Conservation (phyloP, 2,888 invertebrate species). For the Phortica okadai region DNA sequence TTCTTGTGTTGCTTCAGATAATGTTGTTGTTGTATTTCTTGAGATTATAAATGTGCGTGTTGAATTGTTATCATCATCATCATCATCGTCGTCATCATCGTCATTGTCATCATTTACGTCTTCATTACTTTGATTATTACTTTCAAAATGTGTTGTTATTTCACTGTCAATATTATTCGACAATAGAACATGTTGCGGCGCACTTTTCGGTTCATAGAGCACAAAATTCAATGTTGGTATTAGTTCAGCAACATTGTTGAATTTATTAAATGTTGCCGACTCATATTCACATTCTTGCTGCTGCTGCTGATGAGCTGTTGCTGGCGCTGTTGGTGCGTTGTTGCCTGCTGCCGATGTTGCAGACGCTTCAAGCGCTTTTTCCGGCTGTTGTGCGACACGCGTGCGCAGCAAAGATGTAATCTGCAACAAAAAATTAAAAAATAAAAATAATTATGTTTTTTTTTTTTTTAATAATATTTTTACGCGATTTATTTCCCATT, state of each 20-base stretch:
- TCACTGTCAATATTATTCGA: slow-evolving; percentile 30
- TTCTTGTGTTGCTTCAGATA: slow-evolving; percentile 45
- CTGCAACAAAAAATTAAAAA: slow-evolving; percentile 55
- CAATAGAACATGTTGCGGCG: slow-evolving; percentile 48
- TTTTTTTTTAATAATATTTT: slow-evolving; percentile 9
- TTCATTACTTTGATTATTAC: background rate
- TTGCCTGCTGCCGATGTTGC: slow-evolving; percentile 37
- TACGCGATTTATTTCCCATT: too few species aligned
- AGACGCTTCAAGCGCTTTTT: slow-evolving; percentile 55
- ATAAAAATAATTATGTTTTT: slow-evolving; percentile 10
- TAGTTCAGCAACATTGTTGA: slow-evolving; percentile 60
- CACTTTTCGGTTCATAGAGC: slow-evolving; percentile 49
- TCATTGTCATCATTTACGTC: slow-evolving; percentile 35
- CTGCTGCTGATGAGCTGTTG: slow-evolving; percentile 41
- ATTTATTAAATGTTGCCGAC: slow-evolving; percentile 50
- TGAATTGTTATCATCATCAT: slow-evolving; percentile 57
- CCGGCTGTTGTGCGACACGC: slow-evolving; percentile 60
- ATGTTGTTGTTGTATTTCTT: slow-evolving; percentile 46
- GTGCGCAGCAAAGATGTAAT: slow-evolving; percentile 74
- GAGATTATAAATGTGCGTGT: slow-evolving; percentile 66
- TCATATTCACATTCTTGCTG: slow-evolving; percentile 28
- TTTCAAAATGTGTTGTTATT: background rate
- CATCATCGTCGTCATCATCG: slow-evolving; percentile 50
- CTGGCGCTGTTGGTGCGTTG: slow-evolving; percentile 36
- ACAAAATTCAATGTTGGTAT: slow-evolving; percentile 73